phyloP scores from a whole-genome alignment of 2,797 vertebrate genomes.

The Gymnothorax reevesii region DNA sequence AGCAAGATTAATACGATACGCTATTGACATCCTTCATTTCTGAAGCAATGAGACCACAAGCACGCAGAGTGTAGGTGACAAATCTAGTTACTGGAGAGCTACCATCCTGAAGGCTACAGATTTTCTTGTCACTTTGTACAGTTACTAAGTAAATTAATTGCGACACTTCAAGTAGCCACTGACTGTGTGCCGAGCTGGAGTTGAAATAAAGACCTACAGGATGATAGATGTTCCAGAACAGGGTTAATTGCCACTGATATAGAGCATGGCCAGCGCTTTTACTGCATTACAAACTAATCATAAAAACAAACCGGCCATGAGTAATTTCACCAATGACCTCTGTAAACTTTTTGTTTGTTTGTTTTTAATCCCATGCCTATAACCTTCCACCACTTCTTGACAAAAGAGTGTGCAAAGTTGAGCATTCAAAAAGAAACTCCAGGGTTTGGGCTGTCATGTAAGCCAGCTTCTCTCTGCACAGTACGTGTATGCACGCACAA shows the following conservation, averaged over 20 bases:
- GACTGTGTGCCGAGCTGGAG: no score
- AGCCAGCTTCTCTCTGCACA: background rate
- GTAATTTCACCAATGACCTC: background rate
- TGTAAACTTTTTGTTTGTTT: background rate
- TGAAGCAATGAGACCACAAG: constrained; percentile 17
- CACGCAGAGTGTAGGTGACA: background rate
- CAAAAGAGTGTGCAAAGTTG: background rate
- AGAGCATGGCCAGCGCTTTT: background rate
- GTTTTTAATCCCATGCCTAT: background rate
- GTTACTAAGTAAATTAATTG: no score
- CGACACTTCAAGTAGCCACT: no score
- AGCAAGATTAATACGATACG: background rate
- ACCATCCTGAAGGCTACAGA: no score
- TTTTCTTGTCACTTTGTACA: no score
- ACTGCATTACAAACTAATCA: background rate
- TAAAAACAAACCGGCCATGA: background rate
- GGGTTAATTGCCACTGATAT: no score
- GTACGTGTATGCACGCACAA: background rate
- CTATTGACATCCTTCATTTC: background rate
- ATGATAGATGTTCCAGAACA: no score
- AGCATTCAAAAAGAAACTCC: background rate
- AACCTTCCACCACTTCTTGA: background rate
- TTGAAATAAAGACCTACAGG: no score
- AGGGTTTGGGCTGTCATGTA: background rate
- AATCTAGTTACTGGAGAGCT: no score